Conservation (phyloP, 1,140 invertebrate genomes). For the Rhynchophorus ferrugineus region DNA sequence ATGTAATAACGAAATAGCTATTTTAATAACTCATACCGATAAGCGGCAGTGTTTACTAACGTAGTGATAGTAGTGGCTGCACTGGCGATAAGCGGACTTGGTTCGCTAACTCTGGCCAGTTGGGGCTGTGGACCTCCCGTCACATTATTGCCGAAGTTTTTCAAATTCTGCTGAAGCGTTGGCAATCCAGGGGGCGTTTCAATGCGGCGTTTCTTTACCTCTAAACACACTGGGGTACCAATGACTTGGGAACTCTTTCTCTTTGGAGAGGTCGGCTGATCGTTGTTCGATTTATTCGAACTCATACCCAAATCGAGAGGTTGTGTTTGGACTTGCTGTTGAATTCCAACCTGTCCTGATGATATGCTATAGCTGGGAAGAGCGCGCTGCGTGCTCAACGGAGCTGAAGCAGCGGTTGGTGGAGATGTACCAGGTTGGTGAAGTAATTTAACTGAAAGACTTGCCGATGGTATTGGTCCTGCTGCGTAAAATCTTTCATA, state of each 20-base stretch:
- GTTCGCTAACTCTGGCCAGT: conserved; percentile 55
- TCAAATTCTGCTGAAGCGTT: conserved; percentile 8
- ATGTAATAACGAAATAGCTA: background rate
- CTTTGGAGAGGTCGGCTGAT: conserved; percentile 48
- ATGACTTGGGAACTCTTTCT: conserved; percentile 45
- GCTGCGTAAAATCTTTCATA: conserved; percentile 29
- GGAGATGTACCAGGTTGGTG: conserved; percentile 44
- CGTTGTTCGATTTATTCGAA: conserved; percentile 40
- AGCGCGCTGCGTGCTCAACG: conserved; percentile 43
- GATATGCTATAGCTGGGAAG: conserved; percentile 36
- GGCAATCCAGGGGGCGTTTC: conserved; percentile 38
- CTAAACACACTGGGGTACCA: conserved; percentile 44
- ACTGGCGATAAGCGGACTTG: conserved; percentile 61
- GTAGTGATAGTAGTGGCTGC: conserved; percentile 66
- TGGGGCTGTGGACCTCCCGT: conserved; percentile 41
- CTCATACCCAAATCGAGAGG: conserved; percentile 65
- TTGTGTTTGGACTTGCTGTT: conserved; percentile 52
- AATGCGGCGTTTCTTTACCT: conserved; percentile 47
- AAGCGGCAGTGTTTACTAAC: conserved; percentile 54
- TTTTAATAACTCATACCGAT: conserved; percentile 26
- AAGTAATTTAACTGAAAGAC: conserved; percentile 39
- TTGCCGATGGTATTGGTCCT: conserved; percentile 32
- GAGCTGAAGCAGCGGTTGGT: conserved; percentile 46
- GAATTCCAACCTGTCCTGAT: conserved; percentile 3
- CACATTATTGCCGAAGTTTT: conserved; percentile 18